These are phyloP conservation scores for Calonectris borealis DNA, from an alignment of 2,113 vertebrate genomes.

Conservation along the genomic window DNA sequence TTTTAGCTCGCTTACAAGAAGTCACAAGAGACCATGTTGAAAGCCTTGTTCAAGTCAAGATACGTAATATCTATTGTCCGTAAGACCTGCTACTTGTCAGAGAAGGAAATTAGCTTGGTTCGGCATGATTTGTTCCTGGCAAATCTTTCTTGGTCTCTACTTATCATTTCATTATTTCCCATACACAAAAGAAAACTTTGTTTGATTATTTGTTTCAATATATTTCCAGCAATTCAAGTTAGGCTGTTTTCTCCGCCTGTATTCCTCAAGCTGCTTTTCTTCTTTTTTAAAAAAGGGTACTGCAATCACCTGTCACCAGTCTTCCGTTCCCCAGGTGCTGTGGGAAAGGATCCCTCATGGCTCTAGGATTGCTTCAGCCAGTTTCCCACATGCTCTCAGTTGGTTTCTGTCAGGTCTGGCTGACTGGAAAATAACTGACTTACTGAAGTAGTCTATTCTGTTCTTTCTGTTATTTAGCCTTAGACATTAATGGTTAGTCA, in stretches of 20 bases:
- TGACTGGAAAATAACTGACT: not conserved
- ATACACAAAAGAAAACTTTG: constrained; percentile 25
- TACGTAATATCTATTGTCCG: constrained; percentile 16
- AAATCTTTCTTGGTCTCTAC: constrained; percentile 35
- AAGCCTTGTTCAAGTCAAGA: constrained; percentile 9
- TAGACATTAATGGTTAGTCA: not conserved
- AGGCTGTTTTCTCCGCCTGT: not conserved
- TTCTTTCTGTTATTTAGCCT: not conserved
- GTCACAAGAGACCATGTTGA: not conserved
- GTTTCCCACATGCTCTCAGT: accelerated
- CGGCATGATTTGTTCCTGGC: constrained; percentile 30
- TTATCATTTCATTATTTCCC: constrained; percentile 29
- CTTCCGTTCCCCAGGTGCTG: not conserved
- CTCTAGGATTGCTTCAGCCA: not conserved
- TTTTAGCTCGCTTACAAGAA: not conserved
- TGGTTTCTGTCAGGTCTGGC: not conserved
- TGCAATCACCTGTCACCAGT: not conserved
- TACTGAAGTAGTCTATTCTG: not conserved
- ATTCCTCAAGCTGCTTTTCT: not conserved
- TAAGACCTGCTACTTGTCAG: constrained; percentile 18
- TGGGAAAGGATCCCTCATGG: not conserved
- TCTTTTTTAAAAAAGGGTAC: not conserved
- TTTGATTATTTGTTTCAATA: not conserved
- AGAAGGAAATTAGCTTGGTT: constrained; percentile 25
- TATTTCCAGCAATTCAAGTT: not conserved